Evolutionary conservation across 2,888 invertebrate species (phyloP).

Genomic region (Rhingia campestris): DNA sequence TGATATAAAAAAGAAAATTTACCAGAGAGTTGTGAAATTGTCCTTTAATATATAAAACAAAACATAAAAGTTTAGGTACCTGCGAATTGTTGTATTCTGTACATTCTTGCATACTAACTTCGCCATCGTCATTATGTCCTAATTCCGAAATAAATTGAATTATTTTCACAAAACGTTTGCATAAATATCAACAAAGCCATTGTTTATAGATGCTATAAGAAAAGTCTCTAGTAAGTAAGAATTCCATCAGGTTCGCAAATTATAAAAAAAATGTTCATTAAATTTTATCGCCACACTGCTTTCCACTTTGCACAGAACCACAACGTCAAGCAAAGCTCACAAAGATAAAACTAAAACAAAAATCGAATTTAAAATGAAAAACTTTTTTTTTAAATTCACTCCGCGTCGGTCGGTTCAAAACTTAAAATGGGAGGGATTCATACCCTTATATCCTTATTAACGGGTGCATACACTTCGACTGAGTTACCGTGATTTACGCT

Average conservation of each 20-base stretch:
- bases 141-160: no score
- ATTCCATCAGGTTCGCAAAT: neutral
- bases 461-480: conserved; percentile 43
- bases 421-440: conserved; percentile 21
- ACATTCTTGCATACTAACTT: no score
- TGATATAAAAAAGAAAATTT: no score
- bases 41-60: no score
- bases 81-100: no score
- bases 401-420: neutral
- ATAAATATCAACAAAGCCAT: neutral
- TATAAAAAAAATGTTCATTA: conserved; percentile 47
- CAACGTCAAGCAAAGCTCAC: conserved; percentile 27
- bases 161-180: no score
- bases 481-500: conserved; percentile 12
- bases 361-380: conserved; percentile 6
- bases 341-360: conserved; percentile 28
- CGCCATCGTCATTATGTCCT: no score
- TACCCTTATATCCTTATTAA: conserved; percentile 32
- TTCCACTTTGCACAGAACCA: conserved; percentile 25
- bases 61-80: no score
- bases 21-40: no score
- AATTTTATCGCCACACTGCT: conserved; percentile 57
- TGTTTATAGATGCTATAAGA: neutral
- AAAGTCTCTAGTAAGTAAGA: neutral
- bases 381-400: neutral